Evolutionary conservation across 2,888 invertebrate species (phyloP), one percentile per base, ranked within the genome.

Genomic region (Leucoptera coffeella): DNA sequence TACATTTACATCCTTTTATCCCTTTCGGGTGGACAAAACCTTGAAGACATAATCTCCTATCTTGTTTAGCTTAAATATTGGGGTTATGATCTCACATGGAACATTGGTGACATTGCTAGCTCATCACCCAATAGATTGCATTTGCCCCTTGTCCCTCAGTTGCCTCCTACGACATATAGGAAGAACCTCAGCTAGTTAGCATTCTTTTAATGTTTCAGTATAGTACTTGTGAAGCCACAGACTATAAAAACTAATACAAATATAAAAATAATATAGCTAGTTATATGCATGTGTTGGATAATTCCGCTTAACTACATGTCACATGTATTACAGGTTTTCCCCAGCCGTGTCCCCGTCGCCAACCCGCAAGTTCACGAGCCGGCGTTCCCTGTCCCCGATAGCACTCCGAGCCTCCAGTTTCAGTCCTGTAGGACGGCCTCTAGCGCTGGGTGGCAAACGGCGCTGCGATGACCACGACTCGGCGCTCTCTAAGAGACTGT

Each of bases 341-440:
- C 69, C 76, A 17, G 74, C 58, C 35, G 75, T 84, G 20, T 87
- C 86, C 6, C 89, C 89, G 12, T 89, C 89, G 34, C 92, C 92
- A 3, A 90, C 90, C 14, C 75, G 92, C 33, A 86, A 85, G 26
- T 87, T 85, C 55, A 80, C 85, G 33, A 84, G 84, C 25, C 74
- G 88, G 40, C 80, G 89, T 30, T 92, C 92, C 39, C 78, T 91
- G 41, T 92, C 91, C 35, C 93, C 93, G 1, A 91, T 92, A 39
- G 80, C 88, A 8, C 77, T 89, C 59, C 74, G 90, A 28, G 85
- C 87, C 10, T 83, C 85, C 25, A 76, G 78, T 33, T 62, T 86
- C 42, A 82, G 82, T 25, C 80, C 81, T 1, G 78, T 80, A 12
- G 61, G 72, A 34, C 56, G 78, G 25, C 73, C 74, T 22, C 53